Base-by-base conservation (phyloP, 2,888 invertebrate species). In the Chymomyza amoena region DNA sequence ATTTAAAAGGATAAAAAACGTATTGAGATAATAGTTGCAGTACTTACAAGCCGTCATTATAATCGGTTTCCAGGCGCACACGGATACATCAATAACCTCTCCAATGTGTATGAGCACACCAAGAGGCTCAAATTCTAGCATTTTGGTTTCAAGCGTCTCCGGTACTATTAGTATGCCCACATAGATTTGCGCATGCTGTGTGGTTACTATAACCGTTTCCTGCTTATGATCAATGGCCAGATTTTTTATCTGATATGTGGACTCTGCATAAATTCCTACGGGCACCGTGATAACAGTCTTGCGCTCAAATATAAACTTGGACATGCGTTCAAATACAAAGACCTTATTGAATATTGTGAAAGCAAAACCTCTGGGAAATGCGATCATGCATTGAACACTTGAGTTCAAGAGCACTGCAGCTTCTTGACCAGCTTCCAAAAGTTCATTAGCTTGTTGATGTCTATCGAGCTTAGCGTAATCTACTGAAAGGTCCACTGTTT, bases 51-150 rank as follows among this genome's bases (percentile, higher is more conserved):
- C 93, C 0, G 98, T 98, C 92, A 98, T 95, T 73, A 98, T 94
- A 67, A 98, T 94, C 0, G 98, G 96, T 90, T 98, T 98, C 95
- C 98, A 96, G 1, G 95, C 94, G 88, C 98, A 98, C 78, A 96
- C 93, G 2, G 97, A 96, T 51, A 98, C 91, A 4, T 95, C 95
- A 56, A 95, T 94, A 59, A 98, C 96, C 13, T 95, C 93, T 0
- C 96, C 97, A 72, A 95, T 95, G 90, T 98, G 98, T 88, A 96
- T 93, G 0, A 94, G 92, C 69, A 95, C 94, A 0, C 96, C 96
- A 15, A 96, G 93, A 50, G 95, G 94, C 9, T 92, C 90, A 81
- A 96, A 95, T 16, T 92, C 76, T 59, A 94, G 92, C 84, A 94
- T 94, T 56, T 94, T 93, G 70, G 93, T 93, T 92, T 93, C 89